Conservation (phyloP, 2,113 vertebrate species). For the Anarhynchus alexandrinus region DNA sequence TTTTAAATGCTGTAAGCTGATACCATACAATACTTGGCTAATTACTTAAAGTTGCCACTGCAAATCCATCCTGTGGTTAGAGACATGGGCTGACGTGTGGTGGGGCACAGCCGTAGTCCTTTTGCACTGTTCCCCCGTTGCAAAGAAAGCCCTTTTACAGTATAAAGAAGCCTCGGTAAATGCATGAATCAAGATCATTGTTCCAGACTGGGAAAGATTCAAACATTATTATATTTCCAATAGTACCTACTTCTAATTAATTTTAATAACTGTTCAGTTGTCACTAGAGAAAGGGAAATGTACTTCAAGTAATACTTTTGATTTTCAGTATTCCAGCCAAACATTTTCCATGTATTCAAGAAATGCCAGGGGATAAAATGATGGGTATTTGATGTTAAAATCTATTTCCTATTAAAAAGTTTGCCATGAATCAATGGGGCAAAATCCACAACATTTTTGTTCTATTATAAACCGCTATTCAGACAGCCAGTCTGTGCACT, state of each 20-base stretch:
- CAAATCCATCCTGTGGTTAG: background rate
- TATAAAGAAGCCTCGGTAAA: background rate
- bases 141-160: background rate
- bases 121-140: background rate
- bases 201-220: background rate
- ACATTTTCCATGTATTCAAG: background rate
- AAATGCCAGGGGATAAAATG: background rate
- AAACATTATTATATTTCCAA: background rate
- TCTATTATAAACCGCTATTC: conserved; percentile 18
- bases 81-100: accelerated
- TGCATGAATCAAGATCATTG: background rate
- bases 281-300: background rate
- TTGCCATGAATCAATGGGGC: background rate
- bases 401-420: background rate
- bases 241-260: background rate
- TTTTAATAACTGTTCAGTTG: background rate
- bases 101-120: accelerated
- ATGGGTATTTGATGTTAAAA: background rate
- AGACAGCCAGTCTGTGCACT: conserved; percentile 24
- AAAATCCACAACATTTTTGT: conserved; percentile 23
- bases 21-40: background rate
- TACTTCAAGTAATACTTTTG: background rate
- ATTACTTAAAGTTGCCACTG: background rate
- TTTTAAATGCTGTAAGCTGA: background rate
- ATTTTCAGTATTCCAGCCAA: background rate